phyloP scores from a whole-genome alignment of 2,797 vertebrate species.

The Borostomias antarcticus region DNA sequence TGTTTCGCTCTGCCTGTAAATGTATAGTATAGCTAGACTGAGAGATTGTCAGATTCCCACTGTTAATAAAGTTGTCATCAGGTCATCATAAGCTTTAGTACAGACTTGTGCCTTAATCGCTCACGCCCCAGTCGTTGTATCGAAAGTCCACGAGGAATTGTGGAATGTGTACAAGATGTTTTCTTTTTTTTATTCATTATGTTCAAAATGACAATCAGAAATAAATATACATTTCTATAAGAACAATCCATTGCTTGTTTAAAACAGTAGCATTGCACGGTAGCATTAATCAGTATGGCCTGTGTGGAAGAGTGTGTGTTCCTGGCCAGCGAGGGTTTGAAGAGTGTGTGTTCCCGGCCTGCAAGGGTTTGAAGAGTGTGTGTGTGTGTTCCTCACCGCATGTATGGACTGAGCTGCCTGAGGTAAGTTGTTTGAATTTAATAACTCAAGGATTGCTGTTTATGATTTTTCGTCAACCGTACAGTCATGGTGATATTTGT shows the following conservation, averaged over 20 bases:
- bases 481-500: not conserved
- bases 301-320: too few relatives aligned
- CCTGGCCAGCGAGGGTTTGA: too few relatives aligned
- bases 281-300: too few relatives aligned
- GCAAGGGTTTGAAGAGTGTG: not conserved
- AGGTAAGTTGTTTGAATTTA: constrained; percentile 12
- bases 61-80: constrained; percentile 46
- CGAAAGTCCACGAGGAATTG: constrained; percentile 16
- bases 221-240: constrained; percentile 47
- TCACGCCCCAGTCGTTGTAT: constrained; percentile 41
- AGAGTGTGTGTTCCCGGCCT: too few relatives aligned
- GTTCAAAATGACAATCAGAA: constrained; percentile 49
- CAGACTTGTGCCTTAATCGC: constrained; percentile 43
- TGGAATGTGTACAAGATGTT: constrained; percentile 15
- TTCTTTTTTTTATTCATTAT: constrained; percentile 36
- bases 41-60: constrained; percentile 46
- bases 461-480: not conserved
- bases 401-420: constrained; percentile 24
- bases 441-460: not conserved
- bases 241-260: constrained; percentile 23
- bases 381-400: constrained; percentile 32
- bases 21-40: constrained; percentile 49
- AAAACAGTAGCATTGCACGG: too few relatives aligned
- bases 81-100: constrained; percentile 55
- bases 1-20: constrained; percentile 47